These are phyloP conservation scores for Empis stercorea DNA, from an alignment of 2,888 invertebrate species.

Conservation along the genomic window DNA sequence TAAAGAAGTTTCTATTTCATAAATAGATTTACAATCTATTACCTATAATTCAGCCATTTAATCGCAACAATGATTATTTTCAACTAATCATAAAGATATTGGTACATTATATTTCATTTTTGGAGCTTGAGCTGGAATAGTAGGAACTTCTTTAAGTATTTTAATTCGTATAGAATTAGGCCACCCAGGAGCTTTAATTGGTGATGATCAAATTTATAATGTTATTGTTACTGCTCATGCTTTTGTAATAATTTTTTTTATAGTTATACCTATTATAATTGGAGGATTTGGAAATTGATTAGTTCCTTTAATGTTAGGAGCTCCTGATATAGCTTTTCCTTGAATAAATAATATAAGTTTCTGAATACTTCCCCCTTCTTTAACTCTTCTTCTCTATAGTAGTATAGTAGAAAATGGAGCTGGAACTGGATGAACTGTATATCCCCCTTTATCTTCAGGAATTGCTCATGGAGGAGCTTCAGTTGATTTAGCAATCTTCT, in stretches of 20 bases:
- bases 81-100: constrained; percentile 66
- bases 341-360: constrained; percentile 79
- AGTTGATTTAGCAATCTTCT: constrained; percentile 66
- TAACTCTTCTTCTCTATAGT: constrained; percentile 50
- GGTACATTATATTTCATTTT: constrained; percentile 58
- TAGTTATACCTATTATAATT: constrained; percentile 60
- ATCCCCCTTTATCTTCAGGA: constrained; percentile 53
- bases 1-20: constrained; percentile 21
- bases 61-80: constrained; percentile 53
- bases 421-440: constrained; percentile 69
- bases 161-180: constrained; percentile 62
- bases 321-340: constrained; percentile 70
- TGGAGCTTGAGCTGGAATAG: constrained; percentile 53
- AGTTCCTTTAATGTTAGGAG: constrained; percentile 60
- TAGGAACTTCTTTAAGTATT: constrained; percentile 56
- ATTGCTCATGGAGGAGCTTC: constrained; percentile 52
- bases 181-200: constrained; percentile 51
- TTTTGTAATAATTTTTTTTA: constrained; percentile 72
- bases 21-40: constrained; percentile 54
- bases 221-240: constrained; percentile 67
- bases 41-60: constrained; percentile 49
- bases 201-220: constrained; percentile 66
- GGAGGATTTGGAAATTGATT: constrained; percentile 78
- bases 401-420: constrained; percentile 54
- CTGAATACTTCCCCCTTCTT: constrained; percentile 59